Evolutionary conservation across 2,888 invertebrate genomes (phyloP).

Genomic region (Leptopilina syphax): DNA sequence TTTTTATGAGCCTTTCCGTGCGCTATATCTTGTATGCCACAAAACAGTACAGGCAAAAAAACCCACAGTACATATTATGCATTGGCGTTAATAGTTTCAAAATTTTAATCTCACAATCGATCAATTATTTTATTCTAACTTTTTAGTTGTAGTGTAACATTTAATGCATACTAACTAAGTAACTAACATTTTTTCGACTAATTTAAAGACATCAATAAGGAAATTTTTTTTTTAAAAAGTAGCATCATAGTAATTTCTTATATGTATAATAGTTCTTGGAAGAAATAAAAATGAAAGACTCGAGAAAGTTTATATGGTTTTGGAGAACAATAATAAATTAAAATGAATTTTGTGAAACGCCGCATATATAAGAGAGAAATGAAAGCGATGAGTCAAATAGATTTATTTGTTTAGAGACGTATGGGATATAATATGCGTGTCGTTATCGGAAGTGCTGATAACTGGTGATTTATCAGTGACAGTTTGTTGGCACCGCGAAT

Average conservation of each 20-base stretch:
- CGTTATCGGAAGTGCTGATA: slow-evolving; percentile 57
- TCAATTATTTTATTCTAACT: neutral
- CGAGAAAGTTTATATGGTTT: too few relatives aligned
- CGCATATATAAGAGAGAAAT: neutral
- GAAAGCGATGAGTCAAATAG: neutral
- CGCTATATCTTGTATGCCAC: slow-evolving; percentile 44
- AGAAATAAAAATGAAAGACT: too few relatives aligned
- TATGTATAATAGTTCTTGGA: too few relatives aligned
- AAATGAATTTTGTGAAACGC: too few relatives aligned
- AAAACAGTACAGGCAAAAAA: neutral
- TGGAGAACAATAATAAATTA: too few relatives aligned
- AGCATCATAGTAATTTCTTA: too few relatives aligned
- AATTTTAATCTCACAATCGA: neutral
- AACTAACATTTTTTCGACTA: too few relatives aligned
- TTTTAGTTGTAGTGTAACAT: neutral
- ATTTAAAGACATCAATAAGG: too few relatives aligned
- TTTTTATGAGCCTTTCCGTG: slow-evolving; percentile 39
- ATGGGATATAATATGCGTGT: slow-evolving; percentile 15
- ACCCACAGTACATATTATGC: neutral
- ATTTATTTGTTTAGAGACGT: neutral
- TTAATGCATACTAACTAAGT: too few relatives aligned
- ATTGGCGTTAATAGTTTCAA: neutral
- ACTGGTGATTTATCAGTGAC: slow-evolving; percentile 74
- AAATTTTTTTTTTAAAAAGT: too few relatives aligned
- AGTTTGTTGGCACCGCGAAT: slow-evolving; percentile 72